These are phyloP conservation scores for Lasioglossum malachurum DNA, from an alignment of 2,888 invertebrate genomes.

Conservation along the genomic window DNA sequence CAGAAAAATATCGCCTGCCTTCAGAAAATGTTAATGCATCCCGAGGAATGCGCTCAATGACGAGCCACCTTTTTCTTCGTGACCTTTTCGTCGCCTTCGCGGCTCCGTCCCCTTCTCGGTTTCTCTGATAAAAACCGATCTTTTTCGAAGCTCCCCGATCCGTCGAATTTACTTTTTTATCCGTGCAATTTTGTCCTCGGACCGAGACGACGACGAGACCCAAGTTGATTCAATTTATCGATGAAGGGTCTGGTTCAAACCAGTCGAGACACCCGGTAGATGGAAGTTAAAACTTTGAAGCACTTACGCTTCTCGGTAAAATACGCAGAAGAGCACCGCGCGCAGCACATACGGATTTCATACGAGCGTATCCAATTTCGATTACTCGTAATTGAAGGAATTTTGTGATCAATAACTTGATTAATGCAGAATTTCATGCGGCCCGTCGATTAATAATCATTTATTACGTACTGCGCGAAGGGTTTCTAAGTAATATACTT, in stretches of 20 bases:
- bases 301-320: conserved; percentile 41
- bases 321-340: conserved; percentile 38
- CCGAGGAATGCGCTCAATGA: conserved; percentile 15
- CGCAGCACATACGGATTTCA: conserved; percentile 43
- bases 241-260: background rate
- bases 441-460: background rate
- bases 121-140: background rate
- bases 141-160: background rate
- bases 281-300: conserved; percentile 42
- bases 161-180: background rate
- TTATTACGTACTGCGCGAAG: background rate
- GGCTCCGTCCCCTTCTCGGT: background rate
- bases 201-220: no score
- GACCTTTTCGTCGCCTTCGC: conserved; percentile 39
- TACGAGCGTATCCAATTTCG: conserved; percentile 46
- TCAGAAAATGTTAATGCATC: conserved; percentile 37
- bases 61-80: conserved; percentile 56
- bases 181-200: background rate
- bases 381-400: conserved; percentile 39
- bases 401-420: conserved; percentile 22
- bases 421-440: background rate
- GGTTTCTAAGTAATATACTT: background rate
- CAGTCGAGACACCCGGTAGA: conserved; percentile 38
- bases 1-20: conserved; percentile 33
- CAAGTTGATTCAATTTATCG: background rate